phyloP scores from a whole-genome alignment of 1,140 invertebrate genomes.

The Plodia interpunctella region DNA sequence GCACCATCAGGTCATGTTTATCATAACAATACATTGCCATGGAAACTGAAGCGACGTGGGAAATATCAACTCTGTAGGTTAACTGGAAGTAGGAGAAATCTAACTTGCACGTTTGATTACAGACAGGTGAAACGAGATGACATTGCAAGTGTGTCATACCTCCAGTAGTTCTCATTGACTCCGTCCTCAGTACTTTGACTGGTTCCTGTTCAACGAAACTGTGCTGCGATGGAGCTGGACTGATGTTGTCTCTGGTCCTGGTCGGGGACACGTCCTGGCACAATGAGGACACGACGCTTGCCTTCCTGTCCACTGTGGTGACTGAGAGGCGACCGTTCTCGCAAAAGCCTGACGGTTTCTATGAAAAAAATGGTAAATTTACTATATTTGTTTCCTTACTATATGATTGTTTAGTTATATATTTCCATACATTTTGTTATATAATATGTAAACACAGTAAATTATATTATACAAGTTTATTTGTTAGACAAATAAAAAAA shows the following conservation, averaged over 20 bases:
- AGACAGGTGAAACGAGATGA: too few relatives aligned
- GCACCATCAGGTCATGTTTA: too few relatives aligned
- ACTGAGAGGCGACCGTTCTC: conserved; percentile 72
- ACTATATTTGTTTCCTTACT: background rate
- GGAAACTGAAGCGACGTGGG: too few relatives aligned
- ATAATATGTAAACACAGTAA: too few relatives aligned
- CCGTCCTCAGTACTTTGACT: conserved; percentile 38
- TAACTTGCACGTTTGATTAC: too few relatives aligned
- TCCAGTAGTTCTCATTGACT: conserved; percentile 47
- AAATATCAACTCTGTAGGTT: too few relatives aligned
- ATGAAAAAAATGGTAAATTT: background rate
- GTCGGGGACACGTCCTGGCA: conserved; percentile 74
- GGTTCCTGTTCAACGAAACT: conserved; percentile 56
- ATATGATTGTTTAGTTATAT: too few relatives aligned
- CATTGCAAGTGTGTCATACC: conserved; percentile 25
- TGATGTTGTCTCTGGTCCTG: conserved; percentile 65
- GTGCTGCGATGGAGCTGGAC: conserved; percentile 62
- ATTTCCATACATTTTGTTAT: too few relatives aligned
- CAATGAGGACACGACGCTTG: conserved; percentile 61
- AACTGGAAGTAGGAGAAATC: too few relatives aligned
- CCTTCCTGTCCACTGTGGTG: conserved; percentile 63
- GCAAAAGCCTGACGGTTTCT: conserved; percentile 46
- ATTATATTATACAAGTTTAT: too few relatives aligned
- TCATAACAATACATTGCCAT: too few relatives aligned
- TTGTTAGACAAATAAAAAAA: too few relatives aligned